Evolutionary conservation across 2,113 vertebrate species (phyloP), one percentile per base, ranked within the genome.

Genomic region (Apodemus speciosus): DNA sequence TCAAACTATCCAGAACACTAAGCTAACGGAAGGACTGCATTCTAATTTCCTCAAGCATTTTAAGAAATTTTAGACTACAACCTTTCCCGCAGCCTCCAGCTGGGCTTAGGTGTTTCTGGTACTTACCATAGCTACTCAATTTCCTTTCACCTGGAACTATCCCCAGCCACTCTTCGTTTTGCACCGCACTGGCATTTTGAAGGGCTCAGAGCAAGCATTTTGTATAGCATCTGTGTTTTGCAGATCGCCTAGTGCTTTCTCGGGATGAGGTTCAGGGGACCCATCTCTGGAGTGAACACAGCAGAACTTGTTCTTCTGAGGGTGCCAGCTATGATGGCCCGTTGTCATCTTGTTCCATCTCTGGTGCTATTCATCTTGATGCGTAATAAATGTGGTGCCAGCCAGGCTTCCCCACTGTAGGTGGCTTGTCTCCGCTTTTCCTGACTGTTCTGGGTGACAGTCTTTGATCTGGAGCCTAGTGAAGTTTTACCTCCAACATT

Each of bases 11-110:
- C 79, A 83, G 38, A 15, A 60, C 56, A 21, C n/a, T 49, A 62
- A 62, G 23, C 75, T 56, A 23, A 40, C 85, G 56, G 80, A 68
- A 95, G 81, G 71, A 53, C 35, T 0, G 40, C 64, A 6, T 84
- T 84, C 64, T 77, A 66, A 85, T 87, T 89, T 79, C 40, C 71
- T 49, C 40, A 11, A 38, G n/a, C 60, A 43, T 89, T 79, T 95
- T 86, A n/a, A 62, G 21, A 43, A 71, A 60, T 51, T 21, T 56
- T 79, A 88, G 9, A 71, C 60, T 84, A 13, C 35, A 68, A 49
- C 35, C 53, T n/a, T 87, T 91, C 27, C 23, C 40, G n/a, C 49
- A 40, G 40, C 9, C 40, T 49, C 88, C 75, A 62, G 49, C 58
- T 43, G 30, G 21, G 30, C 76, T 40, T 15, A 43, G 6, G 9